phyloP scores from a whole-genome alignment of 1,140 invertebrate genomes.

The Pectinophora gossypiella region DNA sequence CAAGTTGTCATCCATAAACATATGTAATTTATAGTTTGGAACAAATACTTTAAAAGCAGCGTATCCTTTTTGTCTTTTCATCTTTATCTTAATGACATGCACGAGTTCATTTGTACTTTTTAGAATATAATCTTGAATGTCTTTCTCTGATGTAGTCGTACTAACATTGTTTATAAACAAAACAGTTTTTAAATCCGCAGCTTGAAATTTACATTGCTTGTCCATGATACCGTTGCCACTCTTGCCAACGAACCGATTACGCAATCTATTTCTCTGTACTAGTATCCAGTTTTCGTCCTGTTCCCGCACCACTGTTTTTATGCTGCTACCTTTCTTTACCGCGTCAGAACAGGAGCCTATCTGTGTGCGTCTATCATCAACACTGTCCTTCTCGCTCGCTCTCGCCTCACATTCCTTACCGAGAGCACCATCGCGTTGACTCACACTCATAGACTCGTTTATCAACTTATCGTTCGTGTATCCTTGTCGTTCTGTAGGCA shows the following conservation, averaged over 20 bases:
- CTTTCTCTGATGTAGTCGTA: neutral
- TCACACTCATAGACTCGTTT: too few relatives aligned
- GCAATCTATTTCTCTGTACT: neutral
- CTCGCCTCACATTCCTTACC: too few relatives aligned
- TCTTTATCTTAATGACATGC: neutral
- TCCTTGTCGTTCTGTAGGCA: too few relatives aligned
- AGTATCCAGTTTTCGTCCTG: neutral
- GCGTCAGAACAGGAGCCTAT: too few relatives aligned
- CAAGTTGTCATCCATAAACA: constrained; percentile 2
- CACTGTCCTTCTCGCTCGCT: too few relatives aligned
- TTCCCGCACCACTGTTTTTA: too few relatives aligned
- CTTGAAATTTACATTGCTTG: neutral
- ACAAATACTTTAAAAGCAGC: constrained; percentile 1
- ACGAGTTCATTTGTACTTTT: neutral
- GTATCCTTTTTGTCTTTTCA: neutral
- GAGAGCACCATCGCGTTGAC: too few relatives aligned
- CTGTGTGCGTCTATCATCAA: too few relatives aligned
- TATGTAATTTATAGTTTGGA: neutral
- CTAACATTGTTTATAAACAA: neutral
- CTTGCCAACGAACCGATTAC: neutral
- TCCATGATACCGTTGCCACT: neutral
- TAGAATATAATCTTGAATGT: constrained; percentile 1
- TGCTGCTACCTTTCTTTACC: too few relatives aligned
- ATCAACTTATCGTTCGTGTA: too few relatives aligned
- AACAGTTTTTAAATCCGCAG: neutral